Conservation (phyloP, 2,797 vertebrate genomes). For the Mormyrops attenuatus region DNA sequence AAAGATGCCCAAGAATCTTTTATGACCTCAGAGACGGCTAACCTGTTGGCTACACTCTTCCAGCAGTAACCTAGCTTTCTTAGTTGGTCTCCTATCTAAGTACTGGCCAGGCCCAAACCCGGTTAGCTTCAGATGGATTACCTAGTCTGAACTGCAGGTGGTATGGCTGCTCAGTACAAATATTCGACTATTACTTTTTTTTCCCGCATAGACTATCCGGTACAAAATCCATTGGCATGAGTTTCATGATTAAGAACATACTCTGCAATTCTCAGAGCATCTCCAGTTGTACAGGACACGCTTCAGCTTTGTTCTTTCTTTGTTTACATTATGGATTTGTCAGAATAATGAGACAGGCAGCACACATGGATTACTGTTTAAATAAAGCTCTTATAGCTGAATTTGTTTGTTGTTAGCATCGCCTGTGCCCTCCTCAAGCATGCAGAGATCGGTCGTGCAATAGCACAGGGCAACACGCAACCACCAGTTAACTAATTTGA, state of each 20-base stretch:
- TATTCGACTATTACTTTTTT: not conserved
- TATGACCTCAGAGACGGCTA: not conserved
- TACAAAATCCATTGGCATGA: not conserved
- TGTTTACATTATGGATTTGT: not conserved
- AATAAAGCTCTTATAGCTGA: not conserved
- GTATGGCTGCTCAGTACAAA: not conserved
- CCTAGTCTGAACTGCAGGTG: not conserved
- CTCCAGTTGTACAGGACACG: not conserved
- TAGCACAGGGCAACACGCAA: not conserved
- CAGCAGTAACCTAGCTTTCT: not conserved
- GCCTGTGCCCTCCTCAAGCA: not conserved
- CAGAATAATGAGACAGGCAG: not conserved
- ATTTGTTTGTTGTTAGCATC: not conserved
- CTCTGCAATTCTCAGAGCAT: not conserved
- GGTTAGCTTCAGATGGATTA: not conserved
- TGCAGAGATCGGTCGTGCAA: not conserved
- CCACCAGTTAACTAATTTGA: not conserved
- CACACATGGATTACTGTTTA: not conserved
- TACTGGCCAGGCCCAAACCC: not conserved
- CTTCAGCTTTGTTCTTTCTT: not conserved
- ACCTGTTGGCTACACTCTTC: too few species aligned
- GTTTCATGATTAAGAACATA: not conserved
- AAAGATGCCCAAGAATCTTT: not conserved
- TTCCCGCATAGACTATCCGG: not conserved
- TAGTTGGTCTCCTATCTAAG: not conserved